Evolutionary conservation across 2,888 invertebrate genomes (phyloP), one percentile per base, ranked within the genome.

Genomic region (Drosophila phalerata): DNA sequence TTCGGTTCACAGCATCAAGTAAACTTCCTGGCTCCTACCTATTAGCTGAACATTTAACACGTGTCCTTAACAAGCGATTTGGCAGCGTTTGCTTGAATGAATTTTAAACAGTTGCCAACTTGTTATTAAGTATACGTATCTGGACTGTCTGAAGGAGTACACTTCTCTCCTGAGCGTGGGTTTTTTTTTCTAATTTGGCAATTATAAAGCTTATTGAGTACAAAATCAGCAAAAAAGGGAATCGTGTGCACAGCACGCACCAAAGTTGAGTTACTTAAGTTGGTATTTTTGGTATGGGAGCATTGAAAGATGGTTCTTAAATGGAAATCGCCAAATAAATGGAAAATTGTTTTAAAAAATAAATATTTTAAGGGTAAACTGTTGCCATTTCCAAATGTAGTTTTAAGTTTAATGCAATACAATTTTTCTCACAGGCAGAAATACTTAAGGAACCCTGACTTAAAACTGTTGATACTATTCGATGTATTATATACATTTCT

Each of bases 11-110:
- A 25, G 56, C 49, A 22, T 55, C 40, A 30, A 40, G 51, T 30
- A 25, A 49, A 22, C 25, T 37, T 48, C 69, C 15, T 47, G 22
- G 52, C 56, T 38, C 61, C 15, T 48, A 42, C 69, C 63, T 77
- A 79, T 77, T 73, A 73, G 65, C 49, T 47, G 47, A 28, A 60
- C 74, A 66, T 62, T 79, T 74, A 80, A 73, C 67, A 73, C 81
- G 62, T 73, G 84, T 58, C 65, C 34, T 42, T 28, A 45, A 58
- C 69, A 69, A 61, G 60, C 51, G 64, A 73, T 61, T 57, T 76
- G 65, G 60, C 69, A 52, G 65, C 48, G 60, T 65, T 58, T 57
- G 79, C 73, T 49, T 38, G 52, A 75, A 67, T 78, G 82, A 69
- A 73, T 83, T 77, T 77, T 56, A 68, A 80, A 40, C 77, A 79